Evolutionary conservation across 2,888 invertebrate genomes (phyloP).

Genomic region (Sturmia bella): DNA sequence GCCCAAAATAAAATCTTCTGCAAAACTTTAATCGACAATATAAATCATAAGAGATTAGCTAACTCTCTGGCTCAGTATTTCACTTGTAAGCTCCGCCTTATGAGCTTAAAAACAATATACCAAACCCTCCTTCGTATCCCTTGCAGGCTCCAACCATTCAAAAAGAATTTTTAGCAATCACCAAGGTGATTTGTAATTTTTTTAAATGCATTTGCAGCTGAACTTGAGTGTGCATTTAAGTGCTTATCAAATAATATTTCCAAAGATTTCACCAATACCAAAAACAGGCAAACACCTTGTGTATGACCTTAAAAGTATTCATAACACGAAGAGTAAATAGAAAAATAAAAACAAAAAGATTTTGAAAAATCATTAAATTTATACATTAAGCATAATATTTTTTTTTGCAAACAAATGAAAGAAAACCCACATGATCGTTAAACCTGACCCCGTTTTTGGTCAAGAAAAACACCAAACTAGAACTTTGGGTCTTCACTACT

Average conservation of each 20-base stretch:
- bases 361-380: background rate
- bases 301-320: conserved; percentile 14
- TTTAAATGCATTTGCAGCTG: too few relatives aligned
- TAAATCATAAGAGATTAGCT: too few relatives aligned
- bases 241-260: background rate
- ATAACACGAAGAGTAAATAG: background rate
- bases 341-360: background rate
- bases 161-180: too few relatives aligned
- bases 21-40: too few relatives aligned
- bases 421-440: conserved; percentile 45
- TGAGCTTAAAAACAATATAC: too few relatives aligned
- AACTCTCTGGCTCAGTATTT: too few relatives aligned
- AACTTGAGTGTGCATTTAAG: too few relatives aligned
- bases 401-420: background rate
- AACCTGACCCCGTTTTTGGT: conserved; percentile 64
- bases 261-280: background rate
- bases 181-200: too few relatives aligned
- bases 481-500: conserved; percentile 13
- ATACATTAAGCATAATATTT: conserved; percentile 11
- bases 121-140: too few relatives aligned
- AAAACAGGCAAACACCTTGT: conserved; percentile 13
- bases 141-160: too few relatives aligned
- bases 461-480: conserved; percentile 47
- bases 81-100: too few relatives aligned
- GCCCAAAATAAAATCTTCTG: too few relatives aligned